A percentile compares a stretch with the other conserved stretches of the same genome.
Evolutionary conservation across 2,797 vertebrate species (phyloP).

Genomic region (Scomberomorus guttatus): DNA sequence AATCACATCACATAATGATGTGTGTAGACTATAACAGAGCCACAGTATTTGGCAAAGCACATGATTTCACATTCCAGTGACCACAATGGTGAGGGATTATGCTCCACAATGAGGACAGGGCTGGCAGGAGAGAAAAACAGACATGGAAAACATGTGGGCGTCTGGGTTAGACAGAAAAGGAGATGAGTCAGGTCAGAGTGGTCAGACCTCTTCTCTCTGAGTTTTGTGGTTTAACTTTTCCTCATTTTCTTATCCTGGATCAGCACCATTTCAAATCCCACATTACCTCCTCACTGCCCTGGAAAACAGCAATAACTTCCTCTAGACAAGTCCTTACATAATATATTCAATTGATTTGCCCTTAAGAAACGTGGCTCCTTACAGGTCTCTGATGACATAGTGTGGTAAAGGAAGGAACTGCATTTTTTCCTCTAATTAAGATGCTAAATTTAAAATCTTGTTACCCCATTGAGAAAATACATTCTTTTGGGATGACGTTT

Average conservation of each 20-base stretch:
- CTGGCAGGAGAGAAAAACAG: constrained; percentile 65
- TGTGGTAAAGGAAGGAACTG: constrained; percentile 74
- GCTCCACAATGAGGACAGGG: constrained; percentile 67
- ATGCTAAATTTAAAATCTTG: not conserved
- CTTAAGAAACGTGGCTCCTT: not conserved
- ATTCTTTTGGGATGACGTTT: constrained; percentile 48
- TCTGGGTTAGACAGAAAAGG: constrained; percentile 52
- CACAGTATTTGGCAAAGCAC: constrained; percentile 55
- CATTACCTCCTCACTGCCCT: not conserved
- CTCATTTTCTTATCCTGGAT: constrained; percentile 24
- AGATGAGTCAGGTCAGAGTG: constrained; percentile 49
- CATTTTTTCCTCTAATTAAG: constrained; percentile 38
- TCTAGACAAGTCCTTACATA: constrained; percentile 5
- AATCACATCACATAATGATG: constrained; percentile 43
- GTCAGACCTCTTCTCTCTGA: constrained; percentile 27
- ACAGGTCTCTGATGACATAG: constrained; percentile 72
- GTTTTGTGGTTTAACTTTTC: constrained; percentile 38
- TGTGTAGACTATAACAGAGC: constrained; percentile 50
- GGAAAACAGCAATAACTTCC: constrained; percentile 3
- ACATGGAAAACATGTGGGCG: constrained; percentile 67
- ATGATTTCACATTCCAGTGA: constrained; percentile 78
- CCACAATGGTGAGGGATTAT: constrained; percentile 76
- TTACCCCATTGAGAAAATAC: constrained; percentile 5
- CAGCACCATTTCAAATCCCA: constrained; percentile 3
- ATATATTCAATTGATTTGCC: constrained; percentile 4